Evolutionary conservation across 1,140 invertebrate genomes (phyloP), one percentile per base, ranked within the genome.

Genomic region (Euwallacea similis): DNA sequence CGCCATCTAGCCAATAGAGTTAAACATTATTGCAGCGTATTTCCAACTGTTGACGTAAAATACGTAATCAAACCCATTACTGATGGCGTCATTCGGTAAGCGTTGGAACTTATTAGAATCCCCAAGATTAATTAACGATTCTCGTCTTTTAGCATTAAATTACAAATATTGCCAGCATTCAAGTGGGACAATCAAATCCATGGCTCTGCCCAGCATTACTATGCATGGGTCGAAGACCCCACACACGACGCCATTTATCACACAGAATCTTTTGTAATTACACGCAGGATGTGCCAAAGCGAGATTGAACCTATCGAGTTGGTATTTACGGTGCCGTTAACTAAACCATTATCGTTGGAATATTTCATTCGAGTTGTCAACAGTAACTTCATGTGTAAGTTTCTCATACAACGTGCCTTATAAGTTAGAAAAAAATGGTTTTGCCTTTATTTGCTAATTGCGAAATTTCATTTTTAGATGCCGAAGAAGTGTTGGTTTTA

Each of bases 191-290:
- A 96, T 78, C 88, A 87, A 73, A 84, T 95, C 66, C 96, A 98
- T 80, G 96, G 97, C 0, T 92, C 69, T n/a, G 73, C 71, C 7
- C 95, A 99, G 83, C 87, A 91, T 2, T 99, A 98, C 83, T 99
- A 96, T 94, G 89, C 99, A 61, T 98, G 97, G 95, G 91, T 99
- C 11, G 97, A 98, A 84, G 96, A 99, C 84, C 91, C 96, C 0
- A 92, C 95, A 10, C 93, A 87, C 69, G 95, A 98, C 82, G 90
- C 89, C 74, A 98, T 99, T 79, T 97, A 98, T 82, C 98, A 99
- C 84, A 92, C 93, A 61, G 98, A 99, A 80, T 92, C 94, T 76
- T 94, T 99, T 80, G 86, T 93, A 10, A 81, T 99, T 1, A 93
- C 91, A 93, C 92, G 82, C 95, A 94, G 84, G 90, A 93, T 85